Conservation (phyloP, 2,113 vertebrate genomes). For the Leucoraja erinaceus region DNA sequence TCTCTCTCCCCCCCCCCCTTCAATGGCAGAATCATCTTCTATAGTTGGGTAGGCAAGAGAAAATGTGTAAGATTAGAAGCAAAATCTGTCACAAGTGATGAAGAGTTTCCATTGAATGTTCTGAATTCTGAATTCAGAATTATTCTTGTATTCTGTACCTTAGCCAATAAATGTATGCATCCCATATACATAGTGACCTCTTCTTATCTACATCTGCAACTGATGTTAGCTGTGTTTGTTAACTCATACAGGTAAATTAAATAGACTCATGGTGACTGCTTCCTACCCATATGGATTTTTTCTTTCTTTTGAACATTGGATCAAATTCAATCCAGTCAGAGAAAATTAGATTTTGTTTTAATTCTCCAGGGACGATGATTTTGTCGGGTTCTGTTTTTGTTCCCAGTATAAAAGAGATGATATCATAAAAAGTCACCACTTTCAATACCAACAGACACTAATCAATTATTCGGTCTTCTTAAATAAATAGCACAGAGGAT, state of each 20-base stretch:
- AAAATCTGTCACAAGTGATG: not conserved
- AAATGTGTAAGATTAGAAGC: not conserved
- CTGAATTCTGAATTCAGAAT: no score
- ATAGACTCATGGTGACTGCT: not conserved
- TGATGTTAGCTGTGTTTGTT: not conserved
- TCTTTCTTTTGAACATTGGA: not conserved
- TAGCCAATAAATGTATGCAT: no score
- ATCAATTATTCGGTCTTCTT: not conserved
- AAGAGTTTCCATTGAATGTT: no score
- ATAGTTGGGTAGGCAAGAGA: no score
- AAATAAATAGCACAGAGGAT: not conserved
- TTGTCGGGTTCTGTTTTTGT: not conserved
- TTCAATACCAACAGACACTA: not conserved
- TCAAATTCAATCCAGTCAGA: not conserved
- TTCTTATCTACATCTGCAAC: no score
- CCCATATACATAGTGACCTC: no score
- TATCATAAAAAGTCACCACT: not conserved
- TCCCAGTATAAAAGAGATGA: not conserved
- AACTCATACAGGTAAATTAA: not conserved
- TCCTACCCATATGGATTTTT: not conserved
- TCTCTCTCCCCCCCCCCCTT: no score
- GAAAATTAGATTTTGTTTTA: not conserved
- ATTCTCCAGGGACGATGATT: not conserved
- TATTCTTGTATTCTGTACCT: no score
- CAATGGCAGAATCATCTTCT: no score